Conservation (phyloP, 2,113 vertebrate species). For the Megaptera novaeangliae region DNA sequence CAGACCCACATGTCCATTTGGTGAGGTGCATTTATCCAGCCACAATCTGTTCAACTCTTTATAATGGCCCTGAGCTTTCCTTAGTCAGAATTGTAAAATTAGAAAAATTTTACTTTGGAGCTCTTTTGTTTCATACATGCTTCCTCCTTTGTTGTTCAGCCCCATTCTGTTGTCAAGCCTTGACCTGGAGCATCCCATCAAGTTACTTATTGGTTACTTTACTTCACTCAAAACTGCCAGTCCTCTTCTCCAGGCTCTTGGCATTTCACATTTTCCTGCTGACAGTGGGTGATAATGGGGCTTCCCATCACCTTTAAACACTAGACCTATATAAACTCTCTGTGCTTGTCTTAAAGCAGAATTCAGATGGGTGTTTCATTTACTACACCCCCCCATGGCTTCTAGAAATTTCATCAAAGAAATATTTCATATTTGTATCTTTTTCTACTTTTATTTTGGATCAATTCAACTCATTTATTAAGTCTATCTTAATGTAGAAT, state of each 20-base stretch:
- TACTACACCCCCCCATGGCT: not conserved
- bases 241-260: not conserved
- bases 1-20: not conserved
- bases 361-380: not conserved
- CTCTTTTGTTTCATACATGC: not conserved
- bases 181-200: not conserved
- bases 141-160: not conserved
- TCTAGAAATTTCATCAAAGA: not conserved
- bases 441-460: not conserved
- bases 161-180: not conserved
- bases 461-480: not conserved
- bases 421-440: not conserved
- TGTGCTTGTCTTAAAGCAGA: not conserved
- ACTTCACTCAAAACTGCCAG: not conserved
- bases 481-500: not conserved
- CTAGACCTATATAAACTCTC: not conserved
- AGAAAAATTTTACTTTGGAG: not conserved
- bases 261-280: not conserved
- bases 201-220: not conserved
- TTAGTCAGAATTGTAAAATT: not conserved
- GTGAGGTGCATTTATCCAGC: not conserved
- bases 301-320: not conserved
- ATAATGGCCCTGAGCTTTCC: not conserved
- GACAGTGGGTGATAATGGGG: not conserved
- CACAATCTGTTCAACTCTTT: not conserved